Percentiles rank a stretch among this genome's conserved stretches.
Evolutionary conservation across 2,113 vertebrate genomes (phyloP).

Genomic region (Phasianus colchicus): DNA sequence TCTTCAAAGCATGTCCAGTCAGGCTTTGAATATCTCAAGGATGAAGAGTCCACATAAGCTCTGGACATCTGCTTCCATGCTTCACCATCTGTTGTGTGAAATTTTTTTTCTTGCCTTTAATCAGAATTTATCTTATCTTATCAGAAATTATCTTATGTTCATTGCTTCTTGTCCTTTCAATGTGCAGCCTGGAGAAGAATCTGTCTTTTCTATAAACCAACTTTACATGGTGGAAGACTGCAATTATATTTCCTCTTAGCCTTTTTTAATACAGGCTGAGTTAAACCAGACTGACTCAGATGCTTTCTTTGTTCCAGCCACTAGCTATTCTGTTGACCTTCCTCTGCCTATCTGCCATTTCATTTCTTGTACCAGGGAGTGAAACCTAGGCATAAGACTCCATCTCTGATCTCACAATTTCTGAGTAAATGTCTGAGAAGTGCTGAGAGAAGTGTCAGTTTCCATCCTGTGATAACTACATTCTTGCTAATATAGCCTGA

Average conservation of each 20-base stretch:
- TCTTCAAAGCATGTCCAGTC: background rate
- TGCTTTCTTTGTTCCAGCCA: background rate
- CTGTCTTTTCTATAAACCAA: background rate
- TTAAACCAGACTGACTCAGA: background rate
- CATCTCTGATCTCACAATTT: background rate
- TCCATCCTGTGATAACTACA: background rate
- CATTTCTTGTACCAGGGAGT: background rate
- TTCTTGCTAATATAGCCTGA: background rate
- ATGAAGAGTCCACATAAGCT: background rate
- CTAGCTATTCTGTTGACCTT: background rate
- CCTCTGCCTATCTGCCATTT: background rate
- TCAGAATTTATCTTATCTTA: background rate
- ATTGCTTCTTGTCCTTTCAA: background rate
- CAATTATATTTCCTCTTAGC: background rate
- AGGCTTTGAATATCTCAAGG: background rate
- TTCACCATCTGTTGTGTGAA: background rate
- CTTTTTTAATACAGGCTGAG: background rate
- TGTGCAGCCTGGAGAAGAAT: background rate
- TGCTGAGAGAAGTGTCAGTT: background rate
- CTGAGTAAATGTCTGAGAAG: background rate
- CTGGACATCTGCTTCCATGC: background rate
- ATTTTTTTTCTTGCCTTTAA: background rate
- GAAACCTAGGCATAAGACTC: background rate
- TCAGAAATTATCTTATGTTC: background rate
- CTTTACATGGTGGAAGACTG: background rate